Evolutionary conservation across 2,113 vertebrate species (phyloP).

Genomic region (Crotalus tigris): DNA sequence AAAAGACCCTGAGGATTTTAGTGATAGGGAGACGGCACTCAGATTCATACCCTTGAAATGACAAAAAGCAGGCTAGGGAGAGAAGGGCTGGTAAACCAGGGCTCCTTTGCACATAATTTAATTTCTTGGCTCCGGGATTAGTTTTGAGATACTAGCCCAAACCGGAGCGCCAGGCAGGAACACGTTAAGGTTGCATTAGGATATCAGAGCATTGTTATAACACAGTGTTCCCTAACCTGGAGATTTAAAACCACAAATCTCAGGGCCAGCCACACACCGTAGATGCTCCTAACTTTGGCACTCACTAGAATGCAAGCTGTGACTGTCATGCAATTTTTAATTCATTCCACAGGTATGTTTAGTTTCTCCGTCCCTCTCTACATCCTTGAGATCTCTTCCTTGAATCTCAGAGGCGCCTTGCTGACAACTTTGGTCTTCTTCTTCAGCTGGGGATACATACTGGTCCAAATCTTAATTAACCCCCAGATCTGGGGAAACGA

Average conservation of each 20-base stretch:
- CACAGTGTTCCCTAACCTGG: neutral
- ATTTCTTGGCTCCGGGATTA: neutral
- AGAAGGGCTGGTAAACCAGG: neutral
- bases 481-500: neutral
- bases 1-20: too few relatives aligned
- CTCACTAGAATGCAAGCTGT: neutral
- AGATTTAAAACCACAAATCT: neutral
- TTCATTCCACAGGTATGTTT: neutral
- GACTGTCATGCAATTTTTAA: neutral
- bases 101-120: neutral
- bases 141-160: neutral
- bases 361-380: neutral
- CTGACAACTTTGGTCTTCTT: neutral
- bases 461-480: neutral
- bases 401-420: neutral
- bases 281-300: neutral
- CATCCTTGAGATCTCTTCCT: neutral
- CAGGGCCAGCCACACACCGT: neutral
- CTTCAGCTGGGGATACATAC: neutral
- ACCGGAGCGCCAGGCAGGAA: fast-evolving
- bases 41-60: neutral
- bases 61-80: neutral
- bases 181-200: neutral
- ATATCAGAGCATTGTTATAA: neutral
- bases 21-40: too few relatives aligned